phyloP scores from a whole-genome alignment of 2,888 invertebrate genomes.

The Bruchidius siliquastri region DNA sequence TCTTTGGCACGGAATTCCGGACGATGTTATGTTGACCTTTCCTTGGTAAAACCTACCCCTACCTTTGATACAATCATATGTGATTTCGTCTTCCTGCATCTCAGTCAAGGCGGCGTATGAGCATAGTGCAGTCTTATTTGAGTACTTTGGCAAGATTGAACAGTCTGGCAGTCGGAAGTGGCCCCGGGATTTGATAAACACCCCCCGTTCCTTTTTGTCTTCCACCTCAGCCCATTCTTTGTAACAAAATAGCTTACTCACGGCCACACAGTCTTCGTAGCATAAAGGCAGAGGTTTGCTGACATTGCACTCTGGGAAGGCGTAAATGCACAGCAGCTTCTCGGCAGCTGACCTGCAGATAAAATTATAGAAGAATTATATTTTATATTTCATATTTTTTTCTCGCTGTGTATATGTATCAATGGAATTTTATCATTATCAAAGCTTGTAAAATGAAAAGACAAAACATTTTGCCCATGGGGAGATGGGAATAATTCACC shows the following conservation, averaged over 20 bases:
- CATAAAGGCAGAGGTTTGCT: slow-evolving; percentile 74
- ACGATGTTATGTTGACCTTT: slow-evolving; percentile 75
- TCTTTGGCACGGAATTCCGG: slow-evolving; percentile 80
- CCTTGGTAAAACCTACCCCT: slow-evolving; percentile 91
- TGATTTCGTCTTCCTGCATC: slow-evolving; percentile 74
- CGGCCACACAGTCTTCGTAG: slow-evolving; percentile 90
- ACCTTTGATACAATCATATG: slow-evolving; percentile 80
- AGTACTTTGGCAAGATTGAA: slow-evolving; percentile 69
- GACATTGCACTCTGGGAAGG: slow-evolving; percentile 72
- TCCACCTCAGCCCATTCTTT: slow-evolving; percentile 90
- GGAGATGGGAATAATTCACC: too few relatives aligned
- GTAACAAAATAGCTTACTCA: slow-evolving; percentile 85
- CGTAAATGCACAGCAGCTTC: slow-evolving; percentile 85
- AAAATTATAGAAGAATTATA: background rate
- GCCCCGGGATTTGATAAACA: slow-evolving; percentile 74
- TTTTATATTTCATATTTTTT: too few relatives aligned
- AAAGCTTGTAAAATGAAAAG: too few relatives aligned
- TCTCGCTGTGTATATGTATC: too few relatives aligned
- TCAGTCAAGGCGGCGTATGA: slow-evolving; percentile 82
- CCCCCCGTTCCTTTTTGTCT: slow-evolving; percentile 76
- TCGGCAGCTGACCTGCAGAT: slow-evolving; percentile 69
- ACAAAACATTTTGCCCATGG: too few relatives aligned
- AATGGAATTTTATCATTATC: too few relatives aligned
- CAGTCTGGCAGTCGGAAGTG: slow-evolving; percentile 88
- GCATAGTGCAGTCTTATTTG: slow-evolving; percentile 51